phyloP scores from a whole-genome alignment of 2,113 vertebrate genomes.

The Gasterosteus nipponicus region DNA sequence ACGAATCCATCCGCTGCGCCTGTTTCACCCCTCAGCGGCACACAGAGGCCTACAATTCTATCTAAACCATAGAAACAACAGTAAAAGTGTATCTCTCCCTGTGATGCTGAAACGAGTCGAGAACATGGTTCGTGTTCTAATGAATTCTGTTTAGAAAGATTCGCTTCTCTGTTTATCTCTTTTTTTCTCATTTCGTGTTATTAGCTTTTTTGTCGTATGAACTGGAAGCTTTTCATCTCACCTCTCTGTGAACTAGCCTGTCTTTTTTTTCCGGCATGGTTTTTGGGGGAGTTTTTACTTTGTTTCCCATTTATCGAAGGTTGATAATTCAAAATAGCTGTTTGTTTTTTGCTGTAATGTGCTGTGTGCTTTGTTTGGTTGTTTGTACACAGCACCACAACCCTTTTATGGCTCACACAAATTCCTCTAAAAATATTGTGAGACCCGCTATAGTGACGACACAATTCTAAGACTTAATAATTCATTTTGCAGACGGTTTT shows the following conservation, averaged over 20 bases:
- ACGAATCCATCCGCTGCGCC: slow-evolving; percentile 43
- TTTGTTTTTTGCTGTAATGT: neutral
- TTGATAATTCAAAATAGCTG: neutral
- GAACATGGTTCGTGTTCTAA: neutral
- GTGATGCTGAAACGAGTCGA: slow-evolving; percentile 9
- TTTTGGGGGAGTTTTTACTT: slow-evolving; percentile 3
- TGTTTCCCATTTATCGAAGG: slow-evolving; percentile 11
- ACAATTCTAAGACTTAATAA: neutral
- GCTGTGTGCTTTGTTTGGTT: neutral
- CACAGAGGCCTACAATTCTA: slow-evolving; percentile 60
- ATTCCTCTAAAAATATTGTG: neutral
- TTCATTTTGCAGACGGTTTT: slow-evolving; percentile 11
- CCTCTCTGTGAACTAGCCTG: neutral
- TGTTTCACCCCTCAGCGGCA: slow-evolving; percentile 59
- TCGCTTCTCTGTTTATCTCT: neutral
- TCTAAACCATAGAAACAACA: slow-evolving; percentile 76
- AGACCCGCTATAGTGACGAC: neutral
- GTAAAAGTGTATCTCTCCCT: slow-evolving; percentile 14
- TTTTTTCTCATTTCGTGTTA: neutral
- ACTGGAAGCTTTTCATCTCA: neutral
- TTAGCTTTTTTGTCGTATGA: neutral
- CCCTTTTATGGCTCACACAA: neutral
- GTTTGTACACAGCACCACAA: neutral
- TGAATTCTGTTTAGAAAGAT: neutral
- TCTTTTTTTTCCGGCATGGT: neutral